Evolutionary conservation across 2,113 vertebrate genomes (phyloP).

Genomic region (Bostrychus sinensis): DNA sequence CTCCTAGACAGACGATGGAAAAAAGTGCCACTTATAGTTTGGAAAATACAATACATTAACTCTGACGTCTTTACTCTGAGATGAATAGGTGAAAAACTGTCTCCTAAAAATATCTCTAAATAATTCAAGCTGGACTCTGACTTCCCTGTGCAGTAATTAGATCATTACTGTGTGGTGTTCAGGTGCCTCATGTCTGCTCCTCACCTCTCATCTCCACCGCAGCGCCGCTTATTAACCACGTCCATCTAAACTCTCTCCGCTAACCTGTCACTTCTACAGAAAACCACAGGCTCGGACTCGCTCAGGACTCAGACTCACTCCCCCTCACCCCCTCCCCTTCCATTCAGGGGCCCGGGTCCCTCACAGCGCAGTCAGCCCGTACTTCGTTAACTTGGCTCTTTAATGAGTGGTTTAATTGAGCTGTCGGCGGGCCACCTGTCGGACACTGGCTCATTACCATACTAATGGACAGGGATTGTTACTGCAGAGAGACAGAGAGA

Average conservation of each 20-base stretch:
- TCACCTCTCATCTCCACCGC: conserved; percentile 61
- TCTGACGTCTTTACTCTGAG: too few species aligned
- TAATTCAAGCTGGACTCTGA: conserved; percentile 11
- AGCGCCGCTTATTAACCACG: conserved; percentile 89
- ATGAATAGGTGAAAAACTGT: too few species aligned
- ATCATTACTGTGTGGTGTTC: conserved; percentile 36
- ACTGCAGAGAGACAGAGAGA: conserved; percentile 58
- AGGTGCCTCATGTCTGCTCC: conserved; percentile 50
- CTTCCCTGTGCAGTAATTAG: conserved; percentile 27
- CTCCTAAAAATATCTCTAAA: background rate
- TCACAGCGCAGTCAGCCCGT: conserved; percentile 93
- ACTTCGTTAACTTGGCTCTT: conserved; percentile 97
- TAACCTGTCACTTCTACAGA: conserved; percentile 67
- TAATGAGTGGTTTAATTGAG: conserved; percentile 99
- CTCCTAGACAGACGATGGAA: too few species aligned
- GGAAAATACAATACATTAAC: too few species aligned
- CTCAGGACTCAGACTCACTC: too few species aligned
- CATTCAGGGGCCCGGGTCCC: conserved; percentile 90
- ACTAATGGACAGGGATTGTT: conserved; percentile 97
- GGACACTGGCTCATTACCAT: conserved; percentile 99
- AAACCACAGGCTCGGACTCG: conserved; percentile 39
- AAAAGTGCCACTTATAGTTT: too few species aligned
- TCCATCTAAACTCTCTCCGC: conserved; percentile 90
- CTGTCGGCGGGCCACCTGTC: conserved; percentile 99
- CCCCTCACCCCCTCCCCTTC: too few species aligned